phyloP scores from a whole-genome alignment of 2,113 vertebrate genomes.

The Rhinoptilus africanus region DNA sequence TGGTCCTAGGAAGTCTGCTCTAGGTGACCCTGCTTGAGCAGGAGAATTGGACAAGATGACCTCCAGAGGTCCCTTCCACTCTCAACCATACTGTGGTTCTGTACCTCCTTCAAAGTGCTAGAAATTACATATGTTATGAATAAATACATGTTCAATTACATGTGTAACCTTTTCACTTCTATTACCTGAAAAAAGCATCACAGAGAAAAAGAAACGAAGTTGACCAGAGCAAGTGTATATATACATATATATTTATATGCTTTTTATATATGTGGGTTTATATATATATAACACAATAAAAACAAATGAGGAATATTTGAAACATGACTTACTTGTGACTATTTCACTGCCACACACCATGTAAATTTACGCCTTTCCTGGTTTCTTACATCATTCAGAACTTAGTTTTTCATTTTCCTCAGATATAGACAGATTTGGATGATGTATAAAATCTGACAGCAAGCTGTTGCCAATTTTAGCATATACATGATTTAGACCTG shows the following conservation, averaged over 20 bases:
- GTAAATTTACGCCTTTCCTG: neutral
- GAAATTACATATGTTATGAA: neutral
- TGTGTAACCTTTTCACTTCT: neutral
- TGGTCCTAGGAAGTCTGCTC: neutral
- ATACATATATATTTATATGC: too few relatives aligned
- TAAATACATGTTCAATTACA: neutral
- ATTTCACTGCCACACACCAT: neutral
- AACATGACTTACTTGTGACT: neutral
- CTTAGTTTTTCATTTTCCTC: neutral
- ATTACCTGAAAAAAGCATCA: neutral
- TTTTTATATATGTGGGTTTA: too few relatives aligned
- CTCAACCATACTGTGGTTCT: neutral
- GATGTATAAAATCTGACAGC: neutral
- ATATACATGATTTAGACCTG: neutral
- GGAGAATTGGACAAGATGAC: neutral
- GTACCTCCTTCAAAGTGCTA: neutral
- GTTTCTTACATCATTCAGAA: neutral
- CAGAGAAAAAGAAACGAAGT: neutral
- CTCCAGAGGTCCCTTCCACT: neutral
- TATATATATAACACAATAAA: neutral
- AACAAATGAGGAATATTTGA: neutral
- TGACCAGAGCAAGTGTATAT: neutral
- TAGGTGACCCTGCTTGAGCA: neutral
- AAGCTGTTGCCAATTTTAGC: neutral
- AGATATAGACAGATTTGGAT: neutral